Conservation (phyloP, 2,888 invertebrate genomes). For the Ophonus ardosiacus region DNA sequence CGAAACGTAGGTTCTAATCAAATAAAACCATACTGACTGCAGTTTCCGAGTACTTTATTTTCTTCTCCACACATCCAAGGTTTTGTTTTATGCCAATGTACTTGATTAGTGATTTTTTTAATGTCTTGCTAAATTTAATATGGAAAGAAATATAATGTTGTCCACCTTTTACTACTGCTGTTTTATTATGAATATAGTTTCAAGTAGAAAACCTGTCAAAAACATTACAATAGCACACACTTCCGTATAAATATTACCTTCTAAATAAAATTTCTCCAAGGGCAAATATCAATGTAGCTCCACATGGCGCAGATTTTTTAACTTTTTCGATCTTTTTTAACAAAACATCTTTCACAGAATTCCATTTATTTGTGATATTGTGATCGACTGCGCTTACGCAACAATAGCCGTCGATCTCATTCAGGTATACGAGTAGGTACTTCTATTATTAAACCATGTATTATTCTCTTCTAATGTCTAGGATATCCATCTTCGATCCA, state of each 20-base stretch:
- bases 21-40: no score
- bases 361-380: constrained; percentile 42
- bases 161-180: no score
- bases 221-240: no score
- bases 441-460: constrained; percentile 25
- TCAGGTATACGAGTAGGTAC: neutral
- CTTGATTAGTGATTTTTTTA: no score
- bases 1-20: no score
- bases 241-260: neutral
- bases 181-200: no score
- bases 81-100: no score
- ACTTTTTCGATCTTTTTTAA: constrained; percentile 21
- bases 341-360: constrained; percentile 37
- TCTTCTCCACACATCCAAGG: no score
- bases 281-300: constrained; percentile 6
- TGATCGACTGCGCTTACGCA: constrained; percentile 18
- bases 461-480: constrained; percentile 10
- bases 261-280: neutral
- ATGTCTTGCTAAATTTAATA: no score
- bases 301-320: neutral
- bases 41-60: no score
- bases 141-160: no score
- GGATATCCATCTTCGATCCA: neutral
- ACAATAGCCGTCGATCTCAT: constrained; percentile 24
- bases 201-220: no score